These are phyloP conservation scores for Anarsia innoxiella DNA, from an alignment of 2,888 invertebrate genomes.

Conservation along the genomic window DNA sequence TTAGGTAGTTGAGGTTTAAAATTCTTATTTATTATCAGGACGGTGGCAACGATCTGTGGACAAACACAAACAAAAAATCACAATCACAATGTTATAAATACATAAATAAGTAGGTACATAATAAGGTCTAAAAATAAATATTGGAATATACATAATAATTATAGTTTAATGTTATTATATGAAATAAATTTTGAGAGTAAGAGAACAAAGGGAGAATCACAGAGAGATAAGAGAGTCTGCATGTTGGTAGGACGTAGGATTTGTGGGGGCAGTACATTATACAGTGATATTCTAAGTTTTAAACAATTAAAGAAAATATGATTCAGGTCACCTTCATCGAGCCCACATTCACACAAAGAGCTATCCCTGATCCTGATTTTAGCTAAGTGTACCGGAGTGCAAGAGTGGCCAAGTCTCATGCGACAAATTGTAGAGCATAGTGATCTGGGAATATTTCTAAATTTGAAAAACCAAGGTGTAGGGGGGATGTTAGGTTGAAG, in stretches of 20 bases:
- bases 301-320: background rate
- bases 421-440: background rate
- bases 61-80: too few species aligned
- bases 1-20: too few species aligned
- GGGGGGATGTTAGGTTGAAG: background rate
- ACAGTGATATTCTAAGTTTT: too few species aligned
- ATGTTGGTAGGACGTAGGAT: background rate
- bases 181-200: background rate
- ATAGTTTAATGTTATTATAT: background rate
- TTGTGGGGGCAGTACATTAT: background rate
- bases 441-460: background rate
- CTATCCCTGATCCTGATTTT: background rate
- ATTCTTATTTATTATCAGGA: too few species aligned
- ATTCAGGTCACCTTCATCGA: background rate
- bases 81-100: too few species aligned
- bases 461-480: background rate
- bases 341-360: background rate
- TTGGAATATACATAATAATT: too few species aligned
- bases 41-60: too few species aligned
- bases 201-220: background rate
- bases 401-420: background rate
- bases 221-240: background rate
- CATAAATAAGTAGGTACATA: too few species aligned
- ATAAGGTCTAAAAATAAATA: too few species aligned
- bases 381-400: background rate